These are phyloP conservation scores for Esox niger DNA, from an alignment of 2,113 vertebrate species.

Conservation along the genomic window DNA sequence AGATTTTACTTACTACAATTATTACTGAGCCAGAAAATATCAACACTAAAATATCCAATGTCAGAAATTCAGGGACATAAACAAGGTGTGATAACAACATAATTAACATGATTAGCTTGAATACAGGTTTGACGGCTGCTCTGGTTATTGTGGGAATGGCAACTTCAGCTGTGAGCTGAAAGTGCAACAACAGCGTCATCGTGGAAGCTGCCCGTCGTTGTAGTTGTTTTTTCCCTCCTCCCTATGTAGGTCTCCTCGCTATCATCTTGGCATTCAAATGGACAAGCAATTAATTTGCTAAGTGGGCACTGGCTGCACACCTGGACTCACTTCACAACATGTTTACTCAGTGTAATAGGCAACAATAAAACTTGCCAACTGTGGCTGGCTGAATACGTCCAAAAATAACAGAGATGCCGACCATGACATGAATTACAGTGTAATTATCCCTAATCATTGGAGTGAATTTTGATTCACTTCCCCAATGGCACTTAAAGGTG, in stretches of 20 bases:
- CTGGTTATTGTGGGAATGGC: no score
- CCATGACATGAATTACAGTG: constrained; percentile 15
- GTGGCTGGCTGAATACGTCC: constrained; percentile 29
- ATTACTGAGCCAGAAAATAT: no score
- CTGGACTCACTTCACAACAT: constrained; percentile 22
- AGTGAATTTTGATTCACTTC: background rate
- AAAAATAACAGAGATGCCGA: constrained; percentile 53
- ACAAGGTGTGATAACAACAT: no score
- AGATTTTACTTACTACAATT: no score
- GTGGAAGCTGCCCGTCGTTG: background rate
- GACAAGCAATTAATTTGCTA: constrained; percentile 16
- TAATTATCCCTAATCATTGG: constrained; percentile 43
- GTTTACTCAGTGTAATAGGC: constrained; percentile 30
- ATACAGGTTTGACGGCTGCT: no score
- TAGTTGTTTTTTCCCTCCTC: background rate
- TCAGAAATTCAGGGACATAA: no score
- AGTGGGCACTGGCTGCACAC: constrained; percentile 23
- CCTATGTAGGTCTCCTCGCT: background rate
- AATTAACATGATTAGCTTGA: no score
- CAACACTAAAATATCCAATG: no score
- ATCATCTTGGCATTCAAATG: background rate
- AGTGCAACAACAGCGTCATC: background rate
- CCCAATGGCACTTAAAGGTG: constrained; percentile 12
- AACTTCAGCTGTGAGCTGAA: background rate
- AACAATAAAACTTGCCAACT: constrained; percentile 20